phyloP scores from a whole-genome alignment of 1,140 invertebrate species.

The Lucilia sericata region DNA sequence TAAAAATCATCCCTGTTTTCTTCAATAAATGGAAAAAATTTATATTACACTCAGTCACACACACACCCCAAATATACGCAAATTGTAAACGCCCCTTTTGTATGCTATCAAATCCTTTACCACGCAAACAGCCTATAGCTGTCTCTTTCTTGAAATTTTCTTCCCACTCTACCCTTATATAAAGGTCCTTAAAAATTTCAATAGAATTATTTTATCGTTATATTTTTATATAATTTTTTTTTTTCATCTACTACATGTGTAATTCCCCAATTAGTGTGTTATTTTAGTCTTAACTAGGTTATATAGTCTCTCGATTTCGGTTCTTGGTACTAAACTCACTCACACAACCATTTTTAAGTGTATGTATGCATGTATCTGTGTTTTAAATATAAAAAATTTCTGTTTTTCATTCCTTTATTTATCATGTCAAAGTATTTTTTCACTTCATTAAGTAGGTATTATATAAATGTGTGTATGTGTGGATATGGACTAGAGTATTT shows the following conservation, averaged over 20 bases:
- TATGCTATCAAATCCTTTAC: background rate
- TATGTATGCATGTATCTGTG: too few species aligned
- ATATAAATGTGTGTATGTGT: too few species aligned
- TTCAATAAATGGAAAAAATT: background rate
- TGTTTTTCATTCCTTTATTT: background rate
- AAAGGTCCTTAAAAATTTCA: background rate
- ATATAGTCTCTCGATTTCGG: constrained; percentile 21
- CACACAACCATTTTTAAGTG: too few species aligned
- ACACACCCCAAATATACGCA: background rate
- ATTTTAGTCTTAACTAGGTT: constrained; percentile 46
- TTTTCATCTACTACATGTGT: constrained; percentile 23
- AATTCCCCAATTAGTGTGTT: constrained; percentile 47
- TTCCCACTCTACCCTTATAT: background rate
- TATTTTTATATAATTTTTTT: background rate
- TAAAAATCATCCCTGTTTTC: background rate
- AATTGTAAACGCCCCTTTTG: background rate
- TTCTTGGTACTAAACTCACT: background rate
- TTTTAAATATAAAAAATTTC: background rate
- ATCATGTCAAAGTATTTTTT: constrained; percentile 32
- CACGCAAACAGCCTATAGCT: background rate
- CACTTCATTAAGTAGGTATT: background rate
- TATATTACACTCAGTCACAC: background rate
- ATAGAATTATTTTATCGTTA: too few species aligned
- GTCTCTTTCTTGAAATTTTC: background rate
- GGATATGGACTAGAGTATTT: too few species aligned